phyloP scores from a whole-genome alignment of 1,140 invertebrate species.

The Mactra quadrangularis region DNA sequence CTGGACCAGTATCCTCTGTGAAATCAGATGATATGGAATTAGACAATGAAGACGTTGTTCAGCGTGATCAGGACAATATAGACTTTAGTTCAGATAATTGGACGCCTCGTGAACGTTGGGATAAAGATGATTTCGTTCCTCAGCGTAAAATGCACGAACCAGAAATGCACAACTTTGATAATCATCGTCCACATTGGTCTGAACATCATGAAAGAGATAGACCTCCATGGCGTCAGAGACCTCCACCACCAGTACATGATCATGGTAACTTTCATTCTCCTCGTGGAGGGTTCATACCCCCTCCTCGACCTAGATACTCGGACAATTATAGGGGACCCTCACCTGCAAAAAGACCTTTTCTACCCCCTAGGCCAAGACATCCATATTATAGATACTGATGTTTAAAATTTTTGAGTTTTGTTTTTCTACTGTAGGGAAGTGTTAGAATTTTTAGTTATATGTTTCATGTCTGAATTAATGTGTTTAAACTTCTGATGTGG shows the following conservation, averaged over 20 bases:
- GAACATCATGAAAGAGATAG: background rate
- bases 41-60: slow-evolving; percentile 47
- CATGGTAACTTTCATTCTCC: slow-evolving; percentile 35
- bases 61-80: background rate
- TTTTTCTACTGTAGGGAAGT: too few species aligned
- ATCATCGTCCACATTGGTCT: slow-evolving; percentile 1
- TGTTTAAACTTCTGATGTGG: too few species aligned
- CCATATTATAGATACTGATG: slow-evolving; percentile 56
- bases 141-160: background rate
- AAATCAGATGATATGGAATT: slow-evolving; percentile 56
- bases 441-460: too few species aligned
- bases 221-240: slow-evolving; percentile 19
- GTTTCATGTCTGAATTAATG: too few species aligned
- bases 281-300: slow-evolving; percentile 25
- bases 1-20: slow-evolving; percentile 19
- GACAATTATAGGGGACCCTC: slow-evolving; percentile 45
- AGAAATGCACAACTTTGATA: background rate
- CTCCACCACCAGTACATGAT: background rate
- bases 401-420: background rate
- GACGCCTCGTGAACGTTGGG: background rate
- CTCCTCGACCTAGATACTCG: slow-evolving; percentile 19
- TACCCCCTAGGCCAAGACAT: slow-evolving; percentile 48
- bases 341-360: slow-evolving; percentile 55
- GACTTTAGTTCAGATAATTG: background rate
- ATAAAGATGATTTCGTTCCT: background rate